phyloP scores from a whole-genome alignment of 2,888 invertebrate species.

The Drosophila gaucha region DNA sequence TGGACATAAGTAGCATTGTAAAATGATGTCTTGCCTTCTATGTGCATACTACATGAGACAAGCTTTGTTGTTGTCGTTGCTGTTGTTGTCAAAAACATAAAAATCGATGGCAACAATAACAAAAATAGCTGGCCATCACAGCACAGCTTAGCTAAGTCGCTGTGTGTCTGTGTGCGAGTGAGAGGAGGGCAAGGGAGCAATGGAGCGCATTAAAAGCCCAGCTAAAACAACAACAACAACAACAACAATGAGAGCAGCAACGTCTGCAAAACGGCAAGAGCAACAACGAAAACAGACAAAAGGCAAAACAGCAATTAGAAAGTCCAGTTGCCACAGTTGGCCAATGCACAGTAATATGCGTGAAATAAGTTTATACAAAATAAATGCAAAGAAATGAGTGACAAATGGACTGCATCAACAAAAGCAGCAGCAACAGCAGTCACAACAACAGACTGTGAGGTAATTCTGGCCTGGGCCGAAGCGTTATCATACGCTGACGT shows the following conservation, averaged over 20 bases:
- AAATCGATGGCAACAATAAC: conserved; percentile 63
- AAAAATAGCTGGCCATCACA: conserved; percentile 48
- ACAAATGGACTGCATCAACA: conserved; percentile 48
- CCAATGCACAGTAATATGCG: conserved; percentile 57
- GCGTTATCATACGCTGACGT: conserved; percentile 37
- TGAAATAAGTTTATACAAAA: conserved; percentile 64
- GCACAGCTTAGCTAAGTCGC: conserved; percentile 43
- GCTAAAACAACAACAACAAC: conserved; percentile 24
- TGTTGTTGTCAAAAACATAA: conserved; percentile 60
- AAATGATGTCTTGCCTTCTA: conserved; percentile 79
- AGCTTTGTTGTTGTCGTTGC: conserved; percentile 9
- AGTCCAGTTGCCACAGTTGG: conserved; percentile 58
- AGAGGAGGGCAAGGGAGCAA: conserved; percentile 32
- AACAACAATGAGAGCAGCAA: conserved; percentile 14
- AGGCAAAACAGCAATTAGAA: conserved; percentile 69
- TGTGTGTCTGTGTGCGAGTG: background rate
- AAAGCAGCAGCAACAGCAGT: conserved; percentile 16
- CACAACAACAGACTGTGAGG: conserved; percentile 28
- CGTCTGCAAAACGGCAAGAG: conserved; percentile 50
- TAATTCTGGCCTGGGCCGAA: conserved; percentile 33
- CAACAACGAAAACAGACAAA: conserved; percentile 38
- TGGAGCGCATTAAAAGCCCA: conserved; percentile 59
- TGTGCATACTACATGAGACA: conserved; percentile 56
- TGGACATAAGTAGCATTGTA: conserved; percentile 73
- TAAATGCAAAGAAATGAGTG: conserved; percentile 62